A percentile compares a stretch with the other conserved stretches of the same genome.
These are phyloP conservation scores for Polyploca ridens DNA, from an alignment of 2,888 invertebrate species.

Conservation along the genomic window DNA sequence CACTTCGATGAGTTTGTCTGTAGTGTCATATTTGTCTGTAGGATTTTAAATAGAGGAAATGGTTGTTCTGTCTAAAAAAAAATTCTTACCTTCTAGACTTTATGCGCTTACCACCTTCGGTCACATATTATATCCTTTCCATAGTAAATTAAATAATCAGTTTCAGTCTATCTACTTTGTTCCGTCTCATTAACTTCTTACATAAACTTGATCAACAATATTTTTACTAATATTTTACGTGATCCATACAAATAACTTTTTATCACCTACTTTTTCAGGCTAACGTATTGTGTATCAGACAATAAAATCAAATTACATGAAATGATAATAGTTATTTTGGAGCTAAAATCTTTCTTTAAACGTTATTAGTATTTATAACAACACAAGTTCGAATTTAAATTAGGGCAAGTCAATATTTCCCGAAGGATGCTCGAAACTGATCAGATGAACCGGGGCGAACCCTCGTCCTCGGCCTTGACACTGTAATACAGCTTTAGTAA, in stretches of 20 bases:
- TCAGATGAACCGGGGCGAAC: background rate
- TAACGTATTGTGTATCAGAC: background rate
- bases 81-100: too few relatives aligned
- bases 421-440: background rate
- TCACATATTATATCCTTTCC: too few relatives aligned
- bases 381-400: too few relatives aligned
- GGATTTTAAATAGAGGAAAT: too few relatives aligned
- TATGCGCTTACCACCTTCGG: too few relatives aligned
- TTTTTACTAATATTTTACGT: slow-evolving; percentile 3
- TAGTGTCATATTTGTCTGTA: too few relatives aligned
- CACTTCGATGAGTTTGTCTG: too few relatives aligned
- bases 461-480: background rate
- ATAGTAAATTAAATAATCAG: too few relatives aligned
- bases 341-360: too few relatives aligned
- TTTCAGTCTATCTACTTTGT: background rate
- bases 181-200: background rate
- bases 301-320: background rate
- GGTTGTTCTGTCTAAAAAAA: too few relatives aligned
- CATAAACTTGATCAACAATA: background rate
- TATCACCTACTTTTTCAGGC: background rate
- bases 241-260: background rate
- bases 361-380: too few relatives aligned
- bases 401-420: background rate
- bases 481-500: background rate
- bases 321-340: too few relatives aligned